Evolutionary conservation across 2,113 vertebrate species (phyloP), one percentile per base, ranked within the genome.

Genomic region (Trachemys scripta): DNA sequence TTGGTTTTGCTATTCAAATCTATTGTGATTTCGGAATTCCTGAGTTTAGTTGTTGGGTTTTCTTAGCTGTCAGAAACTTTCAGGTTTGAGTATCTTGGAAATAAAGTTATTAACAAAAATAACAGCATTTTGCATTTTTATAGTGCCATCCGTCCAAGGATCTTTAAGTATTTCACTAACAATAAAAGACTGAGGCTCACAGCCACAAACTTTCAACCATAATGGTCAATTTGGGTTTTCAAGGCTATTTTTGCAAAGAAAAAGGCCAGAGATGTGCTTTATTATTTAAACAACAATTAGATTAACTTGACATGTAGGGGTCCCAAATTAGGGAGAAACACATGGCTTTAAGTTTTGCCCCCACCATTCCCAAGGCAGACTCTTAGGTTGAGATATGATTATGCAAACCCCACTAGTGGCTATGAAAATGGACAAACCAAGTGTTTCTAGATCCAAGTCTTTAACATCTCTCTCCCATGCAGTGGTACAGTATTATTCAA

Each of bases 1-100:
- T 86, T 95, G 96, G 49, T 57, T 96, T 47, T 6, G 87, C 83
- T 95, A 65, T 94, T 97, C 93, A 90, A 79, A 97, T 96, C 94
- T 97, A n/a, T 69, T 69, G 96, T 11, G 31, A 88, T 96, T 89
- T 0, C 0, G 94, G 93, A 97, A 95, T 95, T 53, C 83, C 92
- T 96, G 92, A 85, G 87, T 86, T 62, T 76, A 56, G 84, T 45
- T 45, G 5, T 76, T 75, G 72, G n/a, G 17, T 29, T 95, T 95
- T 78, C 82, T 95, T 38, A 42, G 51, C 72, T 82, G 35, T 72
- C 45, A 82, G 78, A 57, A 25, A 6, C 31, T 31, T 24, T 95
- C 80, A 76, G 38, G 12, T 93, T 90, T 92, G 75, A 54, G 84
- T 95, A 29, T 3, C 2, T 4, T 82, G 65, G 78, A 29, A 84